These are phyloP conservation scores for Myzus persicae DNA, from an alignment of 1,140 invertebrate genomes.

Conservation along the genomic window DNA sequence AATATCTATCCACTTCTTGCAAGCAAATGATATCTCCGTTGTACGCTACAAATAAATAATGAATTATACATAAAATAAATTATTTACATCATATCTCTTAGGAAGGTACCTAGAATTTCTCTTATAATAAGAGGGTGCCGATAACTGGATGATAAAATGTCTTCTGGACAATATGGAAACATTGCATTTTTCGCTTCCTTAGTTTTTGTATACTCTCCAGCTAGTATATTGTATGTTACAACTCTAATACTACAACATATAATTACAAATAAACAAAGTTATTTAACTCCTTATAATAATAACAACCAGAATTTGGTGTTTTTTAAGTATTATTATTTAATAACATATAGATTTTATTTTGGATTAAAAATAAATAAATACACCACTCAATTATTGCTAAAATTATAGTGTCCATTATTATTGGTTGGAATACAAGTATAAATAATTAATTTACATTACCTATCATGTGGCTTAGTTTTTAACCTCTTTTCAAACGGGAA, in stretches of 20 bases:
- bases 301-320: too few species aligned
- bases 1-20: slow-evolving; percentile 89
- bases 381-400: neutral
- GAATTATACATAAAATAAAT: neutral
- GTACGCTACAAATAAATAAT: slow-evolving; percentile 72
- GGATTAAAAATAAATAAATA: neutral
- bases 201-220: slow-evolving; percentile 86
- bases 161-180: slow-evolving; percentile 81
- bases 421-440: neutral
- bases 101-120: slow-evolving; percentile 78
- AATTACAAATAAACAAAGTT: neutral
- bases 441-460: slow-evolving; percentile 14
- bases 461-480: slow-evolving; percentile 9
- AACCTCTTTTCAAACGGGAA: slow-evolving; percentile 36
- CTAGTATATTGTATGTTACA: slow-evolving; percentile 88
- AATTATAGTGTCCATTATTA: neutral
- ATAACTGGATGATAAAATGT: slow-evolving; percentile 83
- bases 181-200: slow-evolving; percentile 76
- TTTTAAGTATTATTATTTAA: too few species aligned
- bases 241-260: slow-evolving; percentile 75
- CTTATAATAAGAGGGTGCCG: slow-evolving; percentile 83
- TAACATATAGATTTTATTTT: neutral
- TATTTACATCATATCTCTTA: slow-evolving; percentile 60
- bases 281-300: neutral
- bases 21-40: slow-evolving; percentile 89